Base-by-base conservation (phyloP, 2,888 invertebrate genomes). In the Brachynemurus nebulosus region DNA sequence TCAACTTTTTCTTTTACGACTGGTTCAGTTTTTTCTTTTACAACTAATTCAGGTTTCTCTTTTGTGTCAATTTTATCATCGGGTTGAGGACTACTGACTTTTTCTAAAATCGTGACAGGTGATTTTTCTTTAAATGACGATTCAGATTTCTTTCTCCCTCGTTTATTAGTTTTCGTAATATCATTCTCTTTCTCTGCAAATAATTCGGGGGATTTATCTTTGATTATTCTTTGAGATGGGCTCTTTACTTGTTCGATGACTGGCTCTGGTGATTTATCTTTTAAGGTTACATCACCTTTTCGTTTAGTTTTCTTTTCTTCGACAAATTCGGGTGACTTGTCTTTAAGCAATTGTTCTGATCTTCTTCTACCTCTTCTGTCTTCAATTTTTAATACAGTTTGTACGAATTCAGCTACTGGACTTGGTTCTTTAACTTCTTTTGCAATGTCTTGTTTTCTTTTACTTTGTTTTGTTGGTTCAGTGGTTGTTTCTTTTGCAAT, bases 401-500 rank as follows among this genome's bases (percentile, higher is more conserved):
- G n/a, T n/a, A n/a, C n/a, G n/a, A n/a, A n/a, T n/a, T n/a, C n/a
- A n/a, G n/a, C n/a, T n/a, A n/a, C n/a, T n/a, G n/a, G n/a, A n/a
- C n/a, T n/a, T 3, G 9, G 17, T 43, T 20, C 36, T 9, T n/a
- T 23, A 4, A 14, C 25, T 19, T 42, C 19, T 23, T 20, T 16
- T 7, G 4, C 18, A 23, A n/a, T 39, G 9, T 41, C n/a, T 18
- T 16, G 11, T n/a, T 36, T 30, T 23, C n/a, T 14, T 27, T 37
- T 17, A 11, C 19, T 39, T 9, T 40, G n/a, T 34, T 34, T 16
- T 25, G 36, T 12, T 35, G 19, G 12, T 37, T 34, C 4, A 36
- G n/a, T 46, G 45, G 41, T 17, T 38, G 23, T 34, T 34, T 48
- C 21, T 16, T 45, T 40, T 16, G 42, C 27, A n/a, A n/a, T n/a